Evolutionary conservation across 2,797 vertebrate genomes (phyloP), one percentile per base, ranked within the genome.

Genomic region (Catharus ustulatus): DNA sequence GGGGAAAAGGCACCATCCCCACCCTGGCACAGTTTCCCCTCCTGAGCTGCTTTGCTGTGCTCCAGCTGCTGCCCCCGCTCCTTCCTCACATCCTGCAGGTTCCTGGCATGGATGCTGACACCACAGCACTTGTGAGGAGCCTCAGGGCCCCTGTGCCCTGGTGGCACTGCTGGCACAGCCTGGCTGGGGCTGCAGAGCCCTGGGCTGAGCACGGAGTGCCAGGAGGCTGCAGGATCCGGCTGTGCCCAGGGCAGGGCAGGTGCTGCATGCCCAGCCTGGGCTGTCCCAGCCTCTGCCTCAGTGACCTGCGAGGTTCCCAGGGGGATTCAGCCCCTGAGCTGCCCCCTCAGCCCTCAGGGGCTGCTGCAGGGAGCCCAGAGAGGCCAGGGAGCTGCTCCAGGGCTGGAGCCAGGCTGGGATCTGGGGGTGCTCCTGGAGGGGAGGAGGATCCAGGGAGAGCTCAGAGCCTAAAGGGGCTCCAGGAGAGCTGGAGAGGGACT

Each of bases 201-300:
- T 0, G 9, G 57, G 43, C 34, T 8, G 63, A 30, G 45, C 17
- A 2, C 1, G 4, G 13, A 4, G 5, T 0, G 2, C 3, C 55
- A 21, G 27, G 12, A 22, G 32, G 42, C 42, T 58, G 66, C 42
- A 24, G 72, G 30, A 30, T 10, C 74, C 74, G 18, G 64, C 20
- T 19, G 45, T 46, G 2, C 1, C 21, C 6, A 11, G 4, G 4
- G 57, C n/a, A 32, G 57, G 52, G 1, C 5, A 19, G 0, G 1
- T 2, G 2, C 13, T 34, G 76, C 21, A 1, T 66, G 40, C 26
- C 26, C 85, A 8, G 4, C 22, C 19, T 45, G 81, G 52, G 17
- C 10, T 36, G 15, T 8, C 40, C 36, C 43, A 38, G 23, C 67
- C 23, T 6, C 20, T 30, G 13, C 38, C 24, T 46, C 30, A 0